A percentile compares a stretch with the other conserved stretches of the same genome.
Conservation (phyloP, 2,888 invertebrate genomes). For the Philhelius pedissequus region DNA sequence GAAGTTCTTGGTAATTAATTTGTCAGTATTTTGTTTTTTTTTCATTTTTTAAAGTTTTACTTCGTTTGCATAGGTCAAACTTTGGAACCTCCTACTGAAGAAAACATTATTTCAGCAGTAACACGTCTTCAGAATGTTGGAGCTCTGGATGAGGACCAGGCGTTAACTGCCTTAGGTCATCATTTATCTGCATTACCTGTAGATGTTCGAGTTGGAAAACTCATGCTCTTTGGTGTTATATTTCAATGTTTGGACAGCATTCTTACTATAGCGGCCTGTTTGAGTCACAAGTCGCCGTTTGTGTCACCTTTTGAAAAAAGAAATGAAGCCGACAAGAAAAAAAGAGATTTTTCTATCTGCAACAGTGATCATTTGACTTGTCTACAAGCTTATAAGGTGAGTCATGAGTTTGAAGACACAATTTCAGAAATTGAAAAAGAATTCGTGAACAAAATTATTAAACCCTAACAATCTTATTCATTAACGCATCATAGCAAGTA, state of each 20-base stretch:
- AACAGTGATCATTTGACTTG: slow-evolving; percentile 95
- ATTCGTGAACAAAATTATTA: no score
- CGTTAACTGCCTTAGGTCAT: slow-evolving; percentile 91
- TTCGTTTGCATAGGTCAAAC: slow-evolving; percentile 81
- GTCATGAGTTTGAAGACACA: no score
- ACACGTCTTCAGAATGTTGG: slow-evolving; percentile 87
- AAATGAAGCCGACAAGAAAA: slow-evolving; percentile 85
- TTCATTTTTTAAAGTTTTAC: background rate
- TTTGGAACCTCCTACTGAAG: slow-evolving; percentile 86
- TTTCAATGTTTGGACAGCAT: slow-evolving; percentile 95
- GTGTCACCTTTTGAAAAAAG: slow-evolving; percentile 86
- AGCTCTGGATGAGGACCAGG: slow-evolving; percentile 86
- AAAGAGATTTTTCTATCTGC: slow-evolving; percentile 87
- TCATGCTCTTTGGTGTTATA: slow-evolving; percentile 94
- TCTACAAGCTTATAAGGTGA: slow-evolving; percentile 89
- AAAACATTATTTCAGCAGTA: slow-evolving; percentile 85
- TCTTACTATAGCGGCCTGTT: slow-evolving; percentile 91
- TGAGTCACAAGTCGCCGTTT: slow-evolving; percentile 90
- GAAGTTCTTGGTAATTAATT: slow-evolving; percentile 72
- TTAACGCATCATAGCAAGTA: no score
- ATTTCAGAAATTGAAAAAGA: no score
- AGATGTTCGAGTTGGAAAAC: slow-evolving; percentile 94
- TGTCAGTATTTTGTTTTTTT: background rate
- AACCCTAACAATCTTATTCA: no score
- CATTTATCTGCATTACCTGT: slow-evolving; percentile 94